Percentiles rank a stretch among this genome's conserved stretches.
phyloP scores from a whole-genome alignment of 1,140 invertebrate genomes.

The Antheraea pernyi region DNA sequence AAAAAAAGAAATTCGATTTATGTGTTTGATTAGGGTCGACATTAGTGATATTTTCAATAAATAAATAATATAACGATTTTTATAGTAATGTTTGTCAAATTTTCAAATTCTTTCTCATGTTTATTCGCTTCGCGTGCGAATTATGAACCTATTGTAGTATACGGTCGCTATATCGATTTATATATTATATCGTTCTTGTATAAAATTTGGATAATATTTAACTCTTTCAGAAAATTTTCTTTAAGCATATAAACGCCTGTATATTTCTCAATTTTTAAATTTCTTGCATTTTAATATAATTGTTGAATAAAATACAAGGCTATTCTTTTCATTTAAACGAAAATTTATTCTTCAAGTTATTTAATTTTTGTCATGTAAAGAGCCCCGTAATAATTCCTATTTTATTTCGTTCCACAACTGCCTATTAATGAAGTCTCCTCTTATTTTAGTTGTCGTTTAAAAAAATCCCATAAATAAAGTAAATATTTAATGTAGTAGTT shows the following conservation, averaged over 20 bases:
- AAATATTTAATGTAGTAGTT: too few relatives aligned
- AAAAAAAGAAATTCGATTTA: constrained; percentile 6
- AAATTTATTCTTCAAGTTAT: too few relatives aligned
- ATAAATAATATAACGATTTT: constrained; percentile 17
- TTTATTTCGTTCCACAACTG: too few relatives aligned
- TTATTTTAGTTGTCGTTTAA: too few relatives aligned
- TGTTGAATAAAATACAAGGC: too few relatives aligned
- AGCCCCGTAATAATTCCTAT: too few relatives aligned
- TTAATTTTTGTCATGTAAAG: too few relatives aligned
- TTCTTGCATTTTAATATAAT: too few relatives aligned
- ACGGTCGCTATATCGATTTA: constrained; percentile 5
- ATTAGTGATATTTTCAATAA: constrained; percentile 22
- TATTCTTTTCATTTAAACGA: too few relatives aligned
- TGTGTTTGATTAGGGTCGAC: constrained; percentile 9
- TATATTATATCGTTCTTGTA: constrained; percentile 7
- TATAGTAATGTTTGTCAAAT: constrained; percentile 22
- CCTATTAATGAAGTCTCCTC: too few relatives aligned
- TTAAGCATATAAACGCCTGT: background rate
- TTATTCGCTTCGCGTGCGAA: constrained; percentile 36
- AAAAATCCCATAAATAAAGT: too few relatives aligned
- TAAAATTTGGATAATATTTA: background rate
- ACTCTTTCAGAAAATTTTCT: background rate
- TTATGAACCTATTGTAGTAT: constrained; percentile 6
- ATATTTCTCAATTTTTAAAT: too few relatives aligned
- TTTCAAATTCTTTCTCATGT: constrained; percentile 24